Conservation (phyloP, 2,888 invertebrate species). For the Platycheirus rosarum region DNA sequence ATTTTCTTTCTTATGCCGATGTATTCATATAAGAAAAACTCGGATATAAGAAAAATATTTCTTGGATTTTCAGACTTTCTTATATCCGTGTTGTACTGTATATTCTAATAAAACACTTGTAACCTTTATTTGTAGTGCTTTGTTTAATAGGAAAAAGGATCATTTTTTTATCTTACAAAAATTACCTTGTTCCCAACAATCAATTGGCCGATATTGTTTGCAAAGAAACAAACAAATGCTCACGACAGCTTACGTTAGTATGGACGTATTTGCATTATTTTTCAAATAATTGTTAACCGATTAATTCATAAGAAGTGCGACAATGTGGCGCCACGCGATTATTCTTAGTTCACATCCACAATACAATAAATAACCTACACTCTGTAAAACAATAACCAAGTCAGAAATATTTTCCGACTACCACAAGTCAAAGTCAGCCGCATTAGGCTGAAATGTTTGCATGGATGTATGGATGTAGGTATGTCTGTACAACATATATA, state of each 20-base stretch:
- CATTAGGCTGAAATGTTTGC: conserved; percentile 1
- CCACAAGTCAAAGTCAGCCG: background rate
- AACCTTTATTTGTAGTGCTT: too few species aligned
- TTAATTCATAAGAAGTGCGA: conserved; percentile 65
- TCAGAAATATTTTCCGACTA: background rate
- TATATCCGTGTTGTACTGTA: too few species aligned
- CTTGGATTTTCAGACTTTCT: too few species aligned
- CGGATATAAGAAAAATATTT: too few species aligned
- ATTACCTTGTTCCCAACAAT: too few species aligned
- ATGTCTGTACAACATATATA: too few species aligned
- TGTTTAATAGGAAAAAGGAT: too few species aligned
- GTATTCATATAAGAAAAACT: too few species aligned
- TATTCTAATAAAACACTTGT: too few species aligned
- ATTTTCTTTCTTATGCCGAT: too few species aligned
- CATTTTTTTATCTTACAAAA: too few species aligned
- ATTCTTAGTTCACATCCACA: conserved; percentile 54
- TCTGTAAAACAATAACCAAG: background rate
- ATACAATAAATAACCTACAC: conserved; percentile 4
- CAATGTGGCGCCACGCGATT: conserved; percentile 66
- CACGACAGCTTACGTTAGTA: conserved; percentile 1
- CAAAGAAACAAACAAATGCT: background rate
- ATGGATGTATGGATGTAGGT: background rate
- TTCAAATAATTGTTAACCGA: conserved; percentile 52
- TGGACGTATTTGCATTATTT: conserved; percentile 36
- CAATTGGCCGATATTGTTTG: background rate